Evolutionary conservation across 2,113 vertebrate genomes (phyloP).

Genomic region (Salvelinus sp.): DNA sequence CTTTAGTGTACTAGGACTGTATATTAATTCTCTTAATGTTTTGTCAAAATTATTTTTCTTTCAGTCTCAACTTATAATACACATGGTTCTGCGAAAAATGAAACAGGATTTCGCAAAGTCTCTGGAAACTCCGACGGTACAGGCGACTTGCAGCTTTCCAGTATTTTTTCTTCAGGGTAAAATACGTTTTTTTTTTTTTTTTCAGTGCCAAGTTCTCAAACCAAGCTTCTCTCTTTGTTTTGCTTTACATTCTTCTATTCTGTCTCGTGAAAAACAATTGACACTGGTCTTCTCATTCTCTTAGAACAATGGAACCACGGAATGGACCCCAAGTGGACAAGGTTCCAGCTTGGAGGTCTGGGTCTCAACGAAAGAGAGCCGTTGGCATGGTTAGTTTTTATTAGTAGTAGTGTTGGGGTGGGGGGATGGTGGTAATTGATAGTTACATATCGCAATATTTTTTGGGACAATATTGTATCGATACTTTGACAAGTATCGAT

Average conservation of each 20-base stretch:
- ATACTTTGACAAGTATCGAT: no score
- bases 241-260: not conserved
- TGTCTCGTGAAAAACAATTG: not conserved
- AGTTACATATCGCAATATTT: no score
- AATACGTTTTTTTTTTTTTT: conserved; percentile 10
- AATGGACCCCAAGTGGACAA: conserved; percentile 56
- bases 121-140: conserved; percentile 67
- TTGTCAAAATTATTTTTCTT: not conserved
- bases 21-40: not conserved
- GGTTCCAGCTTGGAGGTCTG: conserved; percentile 54
- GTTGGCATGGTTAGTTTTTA: conserved; percentile 49
- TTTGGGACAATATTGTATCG: no score
- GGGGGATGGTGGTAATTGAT: no score
- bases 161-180: conserved; percentile 67
- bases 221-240: no score
- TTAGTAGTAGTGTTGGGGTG: no score
- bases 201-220: not conserved
- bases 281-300: not conserved
- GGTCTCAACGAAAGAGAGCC: conserved; percentile 60
- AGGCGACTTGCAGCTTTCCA: conserved; percentile 62
- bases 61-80: conserved; percentile 26
- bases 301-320: conserved; percentile 49
- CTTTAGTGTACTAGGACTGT: not conserved
- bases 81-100: conserved; percentile 49
- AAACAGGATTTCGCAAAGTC: conserved; percentile 39